A percentile compares a stretch with the other conserved stretches of the same genome.
phyloP scores from a whole-genome alignment of 92 coral and sea anemone species.

The Heliopora coerulea region DNA sequence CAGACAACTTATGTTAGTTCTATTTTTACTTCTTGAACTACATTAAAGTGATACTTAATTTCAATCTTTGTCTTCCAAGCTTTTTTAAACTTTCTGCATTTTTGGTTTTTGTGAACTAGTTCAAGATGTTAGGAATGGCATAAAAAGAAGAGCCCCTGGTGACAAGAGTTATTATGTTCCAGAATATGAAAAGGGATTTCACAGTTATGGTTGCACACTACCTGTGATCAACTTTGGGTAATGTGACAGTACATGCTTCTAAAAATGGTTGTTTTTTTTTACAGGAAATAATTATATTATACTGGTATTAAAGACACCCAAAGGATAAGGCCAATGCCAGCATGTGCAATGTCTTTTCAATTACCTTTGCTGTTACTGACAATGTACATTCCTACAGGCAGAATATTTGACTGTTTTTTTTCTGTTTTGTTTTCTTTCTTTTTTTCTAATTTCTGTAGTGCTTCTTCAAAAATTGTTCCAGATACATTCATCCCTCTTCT shows the following conservation, averaged over 20 bases:
- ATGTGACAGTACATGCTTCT: no score
- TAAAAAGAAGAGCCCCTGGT: slow-evolving; percentile 67
- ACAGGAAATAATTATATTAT: no score
- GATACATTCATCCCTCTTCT: slow-evolving; percentile 94
- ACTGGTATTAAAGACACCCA: no score
- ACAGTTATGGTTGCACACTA: slow-evolving; percentile 83
- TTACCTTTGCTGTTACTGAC: no score
- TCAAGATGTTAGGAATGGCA: slow-evolving; percentile 65
- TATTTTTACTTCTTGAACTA: no score
- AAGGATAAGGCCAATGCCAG: no score
- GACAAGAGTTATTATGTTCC: slow-evolving; percentile 90
- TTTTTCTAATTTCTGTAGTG: slow-evolving; percentile 60
- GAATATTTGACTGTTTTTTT: not conserved
- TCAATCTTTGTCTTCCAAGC: no score
- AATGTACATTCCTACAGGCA: no score
- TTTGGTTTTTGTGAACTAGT: slow-evolving; percentile 38
- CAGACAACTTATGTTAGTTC: no score
- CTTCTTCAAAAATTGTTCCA: slow-evolving; percentile 63
- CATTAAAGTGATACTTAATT: no score
- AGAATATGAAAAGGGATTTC: slow-evolving; percentile 76
- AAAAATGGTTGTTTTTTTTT: no score
- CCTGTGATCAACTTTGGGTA: slow-evolving; percentile 84
- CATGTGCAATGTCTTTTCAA: no score
- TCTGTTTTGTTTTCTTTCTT: not conserved
- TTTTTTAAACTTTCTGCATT: not conserved